Conservation (phyloP, 2,797 vertebrate genomes). For the Oceanodroma leucorhoa region DNA sequence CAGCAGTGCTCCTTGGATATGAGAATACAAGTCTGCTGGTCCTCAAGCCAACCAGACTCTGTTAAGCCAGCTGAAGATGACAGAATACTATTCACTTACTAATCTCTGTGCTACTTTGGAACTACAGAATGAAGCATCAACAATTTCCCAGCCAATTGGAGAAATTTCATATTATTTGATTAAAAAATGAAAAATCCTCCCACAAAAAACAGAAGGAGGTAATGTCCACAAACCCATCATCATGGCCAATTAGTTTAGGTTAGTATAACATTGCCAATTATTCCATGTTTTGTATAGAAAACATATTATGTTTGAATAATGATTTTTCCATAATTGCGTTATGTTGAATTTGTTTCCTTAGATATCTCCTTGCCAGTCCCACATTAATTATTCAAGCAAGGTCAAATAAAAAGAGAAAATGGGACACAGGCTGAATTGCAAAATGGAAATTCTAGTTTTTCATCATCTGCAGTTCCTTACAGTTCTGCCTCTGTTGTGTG, state of each 20-base stretch:
- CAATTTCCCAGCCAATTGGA: background rate
- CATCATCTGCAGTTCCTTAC: constrained; percentile 15
- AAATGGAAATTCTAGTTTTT: constrained; percentile 18
- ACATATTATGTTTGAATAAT: background rate
- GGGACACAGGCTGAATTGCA: background rate
- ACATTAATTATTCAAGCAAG: constrained; percentile 41
- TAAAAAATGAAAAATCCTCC: background rate
- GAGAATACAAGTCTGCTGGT: background rate
- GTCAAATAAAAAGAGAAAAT: constrained; percentile 48
- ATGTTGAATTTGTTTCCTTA: background rate
- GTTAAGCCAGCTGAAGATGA: background rate
- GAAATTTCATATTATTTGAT: background rate
- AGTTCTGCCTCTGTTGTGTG: background rate
- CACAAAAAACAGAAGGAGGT: background rate
- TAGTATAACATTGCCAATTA: background rate
- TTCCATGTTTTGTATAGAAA: background rate
- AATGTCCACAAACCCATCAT: background rate
- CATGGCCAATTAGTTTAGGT: background rate
- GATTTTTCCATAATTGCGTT: background rate
- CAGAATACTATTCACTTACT: background rate
- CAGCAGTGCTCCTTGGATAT: background rate
- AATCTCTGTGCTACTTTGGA: background rate
- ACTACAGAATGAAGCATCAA: background rate
- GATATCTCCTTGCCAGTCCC: background rate
- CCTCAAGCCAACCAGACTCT: background rate